phyloP scores from a whole-genome alignment of 1,140 invertebrate genomes.

The Macrostomum lignano region DNA sequence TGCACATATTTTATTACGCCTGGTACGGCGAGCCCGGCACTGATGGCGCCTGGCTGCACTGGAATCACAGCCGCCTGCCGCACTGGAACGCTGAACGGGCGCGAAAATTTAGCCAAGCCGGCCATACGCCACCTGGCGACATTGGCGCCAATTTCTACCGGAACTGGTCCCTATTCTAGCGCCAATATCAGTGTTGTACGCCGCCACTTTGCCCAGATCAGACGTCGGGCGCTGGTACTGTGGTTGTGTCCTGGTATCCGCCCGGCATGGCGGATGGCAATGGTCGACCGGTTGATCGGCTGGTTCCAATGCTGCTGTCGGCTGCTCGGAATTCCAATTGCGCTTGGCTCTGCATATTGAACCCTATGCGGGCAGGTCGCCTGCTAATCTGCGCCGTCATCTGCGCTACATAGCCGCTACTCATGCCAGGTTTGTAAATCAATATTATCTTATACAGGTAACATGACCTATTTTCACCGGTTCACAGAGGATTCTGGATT shows the following conservation, averaged over 20 bases:
- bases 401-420: too few relatives aligned
- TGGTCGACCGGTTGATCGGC: conserved; percentile 15
- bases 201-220: conserved; percentile 26
- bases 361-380: too few relatives aligned
- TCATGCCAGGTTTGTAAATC: too few relatives aligned
- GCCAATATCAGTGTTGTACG: conserved; percentile 18
- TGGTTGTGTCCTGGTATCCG: conserved; percentile 28
- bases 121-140: conserved; percentile 27
- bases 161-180: conserved; percentile 29
- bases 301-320: conserved; percentile 19
- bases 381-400: too few relatives aligned
- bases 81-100: conserved; percentile 23
- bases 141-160: conserved; percentile 30
- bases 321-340: too few relatives aligned
- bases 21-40: conserved; percentile 28
- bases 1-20: conserved; percentile 31
- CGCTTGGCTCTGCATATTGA: too few relatives aligned
- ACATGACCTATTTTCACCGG: too few relatives aligned
- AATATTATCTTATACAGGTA: too few relatives aligned
- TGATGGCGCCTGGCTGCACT: conserved; percentile 28
- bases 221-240: conserved; percentile 18
- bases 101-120: conserved; percentile 14
- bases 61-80: conserved; percentile 26
- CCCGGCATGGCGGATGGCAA: conserved; percentile 15
- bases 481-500: too few relatives aligned